Conservation (phyloP, 2,888 invertebrate species). For the Hemithea aestivaria region DNA sequence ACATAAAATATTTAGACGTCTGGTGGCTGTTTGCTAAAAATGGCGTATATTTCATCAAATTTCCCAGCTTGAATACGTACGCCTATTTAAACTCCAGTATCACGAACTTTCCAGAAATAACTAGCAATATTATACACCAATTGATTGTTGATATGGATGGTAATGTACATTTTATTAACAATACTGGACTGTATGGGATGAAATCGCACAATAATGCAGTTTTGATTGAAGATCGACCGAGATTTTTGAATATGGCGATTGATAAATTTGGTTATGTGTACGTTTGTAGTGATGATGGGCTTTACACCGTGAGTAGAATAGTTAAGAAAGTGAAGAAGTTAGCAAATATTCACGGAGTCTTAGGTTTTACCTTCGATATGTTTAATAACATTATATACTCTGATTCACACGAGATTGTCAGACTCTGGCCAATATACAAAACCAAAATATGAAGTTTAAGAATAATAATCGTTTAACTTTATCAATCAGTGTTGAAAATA, state of each 20-base stretch:
- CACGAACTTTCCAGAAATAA: slow-evolving; percentile 35
- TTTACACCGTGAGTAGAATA: slow-evolving; percentile 51
- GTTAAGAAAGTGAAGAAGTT: slow-evolving; percentile 50
- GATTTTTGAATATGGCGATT: slow-evolving; percentile 50
- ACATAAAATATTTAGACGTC: slow-evolving; percentile 51
- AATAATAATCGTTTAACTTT: too few species aligned
- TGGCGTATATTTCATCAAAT: slow-evolving; percentile 54
- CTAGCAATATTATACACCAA: slow-evolving; percentile 47
- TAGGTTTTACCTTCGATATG: slow-evolving; percentile 58
- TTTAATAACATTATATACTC: slow-evolving; percentile 60
- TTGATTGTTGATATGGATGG: slow-evolving; percentile 53
- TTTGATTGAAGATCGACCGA: slow-evolving; percentile 43
- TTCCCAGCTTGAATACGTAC: slow-evolving; percentile 55
- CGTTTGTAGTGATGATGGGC: slow-evolving; percentile 58
- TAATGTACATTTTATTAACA: slow-evolving; percentile 57
- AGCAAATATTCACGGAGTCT: slow-evolving; percentile 48
- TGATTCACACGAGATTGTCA: slow-evolving; percentile 54
- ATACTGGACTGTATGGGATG: slow-evolving; percentile 53
- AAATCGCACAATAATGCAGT: too few species aligned
- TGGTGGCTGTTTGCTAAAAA: slow-evolving; percentile 62
- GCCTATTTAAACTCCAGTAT: slow-evolving; percentile 47
- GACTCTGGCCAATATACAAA: slow-evolving; percentile 34
- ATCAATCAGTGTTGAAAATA: too few species aligned
- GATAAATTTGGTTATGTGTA: slow-evolving; percentile 52
- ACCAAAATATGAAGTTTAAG: too few species aligned